Base-by-base conservation (phyloP, 2,888 invertebrate species). In the Yponomeuta malinellus region DNA sequence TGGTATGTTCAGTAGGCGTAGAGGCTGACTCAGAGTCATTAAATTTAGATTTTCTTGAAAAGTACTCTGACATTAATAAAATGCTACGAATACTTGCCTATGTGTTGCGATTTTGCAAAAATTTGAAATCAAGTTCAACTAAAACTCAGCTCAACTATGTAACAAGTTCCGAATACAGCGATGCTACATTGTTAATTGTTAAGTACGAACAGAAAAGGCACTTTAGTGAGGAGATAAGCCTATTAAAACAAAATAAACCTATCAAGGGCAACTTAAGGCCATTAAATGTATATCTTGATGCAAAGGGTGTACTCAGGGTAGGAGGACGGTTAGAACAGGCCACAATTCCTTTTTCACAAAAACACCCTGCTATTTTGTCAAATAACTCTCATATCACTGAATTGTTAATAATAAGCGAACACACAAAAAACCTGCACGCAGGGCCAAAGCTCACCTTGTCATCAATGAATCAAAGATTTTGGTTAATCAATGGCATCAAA, bases 401-500 rank as follows among this genome's bases (percentile, higher is more conserved):
- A 12, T 8, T 66, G 9, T 31, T 70, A 3, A 70, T 70, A 10
- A 48, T 6, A 52, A 10, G n/a, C 65, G 73, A 74, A 64, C 73
- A 73, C 68, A 63, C 71, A 43, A 73, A 63, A 59, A 63, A 48
- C 15, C 48, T 74, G 5, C 74, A 74, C 33, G 72, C 74, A 33
- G 74, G 72, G 1, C 74, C 70, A 6, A 73, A 68, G n/a, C 33
- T 74, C 10, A 29, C 71, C 1, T 37, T 75, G 6, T 31, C 72
- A 12, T 67, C n/a, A 23, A 23, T 75, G 48, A 72, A 70, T 48
- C 73, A 74, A 71, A 70, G 33, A 71, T 75, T 63, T 73, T 75
- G 75, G 74, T 70, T 76, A 15, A 12, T 74, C 29, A 71, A 74
- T 71, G 74, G 74, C n/a, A 63, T 73, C 29, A 71, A 72, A 70